These are phyloP conservation scores for Lasioglossum zephyrum DNA, from an alignment of 2,888 invertebrate genomes.

Conservation along the genomic window DNA sequence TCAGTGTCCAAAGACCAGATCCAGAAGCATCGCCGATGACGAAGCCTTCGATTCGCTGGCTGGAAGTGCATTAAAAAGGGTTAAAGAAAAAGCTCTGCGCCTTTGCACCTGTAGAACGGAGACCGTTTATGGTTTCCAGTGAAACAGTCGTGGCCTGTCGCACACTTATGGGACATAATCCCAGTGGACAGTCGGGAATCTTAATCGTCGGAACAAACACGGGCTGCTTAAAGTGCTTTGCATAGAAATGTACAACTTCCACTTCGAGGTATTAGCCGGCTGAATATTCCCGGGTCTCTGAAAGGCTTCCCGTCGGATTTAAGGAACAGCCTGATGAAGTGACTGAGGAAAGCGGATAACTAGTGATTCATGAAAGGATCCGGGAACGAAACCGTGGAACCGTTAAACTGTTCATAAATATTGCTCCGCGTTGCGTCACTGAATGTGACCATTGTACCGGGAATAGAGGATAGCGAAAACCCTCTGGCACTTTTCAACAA, in stretches of 20 bases:
- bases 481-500: neutral
- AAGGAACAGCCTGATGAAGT: slow-evolving; percentile 25
- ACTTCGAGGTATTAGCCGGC: slow-evolving; percentile 60
- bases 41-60: neutral
- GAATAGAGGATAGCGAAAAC: neutral
- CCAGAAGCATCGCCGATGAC: neutral
- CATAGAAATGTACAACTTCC: slow-evolving; percentile 74
- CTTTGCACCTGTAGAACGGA: slow-evolving; percentile 55
- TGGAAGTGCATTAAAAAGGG: neutral
- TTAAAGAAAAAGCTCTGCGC: slow-evolving; percentile 23
- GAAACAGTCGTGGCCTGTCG: slow-evolving; percentile 50
- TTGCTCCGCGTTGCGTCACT: neutral
- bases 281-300: slow-evolving; percentile 29
- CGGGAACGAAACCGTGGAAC: neutral
- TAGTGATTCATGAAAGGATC: slow-evolving; percentile 54
- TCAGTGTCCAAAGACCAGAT: neutral
- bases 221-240: slow-evolving; percentile 69
- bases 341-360: slow-evolving; percentile 47
- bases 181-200: slow-evolving; percentile 67
- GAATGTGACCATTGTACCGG: neutral
- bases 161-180: slow-evolving; percentile 56
- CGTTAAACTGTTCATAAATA: slow-evolving; percentile 26
- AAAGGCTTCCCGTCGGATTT: slow-evolving; percentile 49
- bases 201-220: slow-evolving; percentile 73
- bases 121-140: slow-evolving; percentile 50